Conservation (phyloP, 1,140 invertebrate genomes). For the Euura lappo region DNA sequence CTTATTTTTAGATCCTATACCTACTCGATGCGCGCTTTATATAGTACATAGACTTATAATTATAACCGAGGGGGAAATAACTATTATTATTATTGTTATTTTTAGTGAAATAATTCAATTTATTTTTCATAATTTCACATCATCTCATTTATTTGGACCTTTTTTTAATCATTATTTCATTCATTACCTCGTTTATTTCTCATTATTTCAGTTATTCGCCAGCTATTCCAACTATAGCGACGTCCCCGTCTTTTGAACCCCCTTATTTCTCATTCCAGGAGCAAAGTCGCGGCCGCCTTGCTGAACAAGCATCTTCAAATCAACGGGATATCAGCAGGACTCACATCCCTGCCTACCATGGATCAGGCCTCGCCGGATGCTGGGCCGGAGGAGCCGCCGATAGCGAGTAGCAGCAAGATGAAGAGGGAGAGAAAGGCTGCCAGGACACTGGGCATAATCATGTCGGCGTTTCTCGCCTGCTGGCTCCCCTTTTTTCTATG, state of each 20-base stretch:
- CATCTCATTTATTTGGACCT: too few relatives aligned
- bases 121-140: too few relatives aligned
- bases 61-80: too few relatives aligned
- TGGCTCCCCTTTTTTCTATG: conserved; percentile 96
- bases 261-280: conserved; percentile 64
- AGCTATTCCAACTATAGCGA: too few relatives aligned
- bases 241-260: not conserved
- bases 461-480: conserved; percentile 91
- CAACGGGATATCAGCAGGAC: conserved; percentile 80
- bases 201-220: too few relatives aligned
- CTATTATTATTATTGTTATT: too few relatives aligned
- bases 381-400: conserved; percentile 57
- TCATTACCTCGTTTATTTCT: too few relatives aligned
- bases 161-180: too few relatives aligned
- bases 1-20: too few relatives aligned
- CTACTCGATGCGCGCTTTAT: too few relatives aligned
- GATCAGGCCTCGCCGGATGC: conserved; percentile 50
- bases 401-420: conserved; percentile 77
- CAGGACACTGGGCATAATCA: conserved; percentile 93
- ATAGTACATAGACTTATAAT: too few relatives aligned
- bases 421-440: conserved; percentile 93
- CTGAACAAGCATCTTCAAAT: conserved; percentile 87
- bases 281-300: conserved; percentile 82
- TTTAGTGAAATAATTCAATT: too few relatives aligned
- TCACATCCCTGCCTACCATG: conserved; percentile 63